Percentiles rank a stretch among this genome's conserved stretches.
These are phyloP conservation scores for Amblyopsis hoosieri DNA, from an alignment of 2,797 vertebrate genomes.

Conservation along the genomic window DNA sequence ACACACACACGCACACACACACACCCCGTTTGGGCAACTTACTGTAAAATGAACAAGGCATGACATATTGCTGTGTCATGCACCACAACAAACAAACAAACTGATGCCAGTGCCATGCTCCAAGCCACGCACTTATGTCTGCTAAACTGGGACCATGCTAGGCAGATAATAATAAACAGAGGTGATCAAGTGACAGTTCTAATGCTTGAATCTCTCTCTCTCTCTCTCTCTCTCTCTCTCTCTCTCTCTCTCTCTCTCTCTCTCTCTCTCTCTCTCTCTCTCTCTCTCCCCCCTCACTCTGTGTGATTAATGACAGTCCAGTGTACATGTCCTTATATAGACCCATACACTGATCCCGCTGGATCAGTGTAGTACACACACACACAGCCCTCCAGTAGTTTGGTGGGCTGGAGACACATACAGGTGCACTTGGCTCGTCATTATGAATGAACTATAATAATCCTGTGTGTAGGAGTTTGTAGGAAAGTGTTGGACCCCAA, in stretches of 20 bases:
- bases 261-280: slow-evolving; percentile 26
- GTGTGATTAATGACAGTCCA: slow-evolving; percentile 74
- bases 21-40: no score
- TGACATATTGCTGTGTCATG: background rate
- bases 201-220: slow-evolving; percentile 10
- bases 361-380: background rate
- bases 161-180: no score
- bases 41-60: background rate
- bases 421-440: background rate
- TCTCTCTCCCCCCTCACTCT: slow-evolving; percentile 43
- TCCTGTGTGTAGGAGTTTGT: no score
- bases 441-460: no score
- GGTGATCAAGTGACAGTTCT: slow-evolving; percentile 32
- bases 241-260: slow-evolving; percentile 38
- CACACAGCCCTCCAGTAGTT: slow-evolving; percentile 1
- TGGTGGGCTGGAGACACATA: background rate
- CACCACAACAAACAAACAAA: background rate
- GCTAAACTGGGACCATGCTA: background rate
- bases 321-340: slow-evolving; percentile 81
- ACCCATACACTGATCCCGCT: slow-evolving; percentile 60
- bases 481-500: no score
- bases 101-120: background rate
- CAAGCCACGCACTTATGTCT: background rate
- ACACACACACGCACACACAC: no score
- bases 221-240: slow-evolving; percentile 27